Evolutionary conservation across 2,797 vertebrate species (phyloP), one percentile per base, ranked within the genome.

Genomic region (Steatocranus sp.): DNA sequence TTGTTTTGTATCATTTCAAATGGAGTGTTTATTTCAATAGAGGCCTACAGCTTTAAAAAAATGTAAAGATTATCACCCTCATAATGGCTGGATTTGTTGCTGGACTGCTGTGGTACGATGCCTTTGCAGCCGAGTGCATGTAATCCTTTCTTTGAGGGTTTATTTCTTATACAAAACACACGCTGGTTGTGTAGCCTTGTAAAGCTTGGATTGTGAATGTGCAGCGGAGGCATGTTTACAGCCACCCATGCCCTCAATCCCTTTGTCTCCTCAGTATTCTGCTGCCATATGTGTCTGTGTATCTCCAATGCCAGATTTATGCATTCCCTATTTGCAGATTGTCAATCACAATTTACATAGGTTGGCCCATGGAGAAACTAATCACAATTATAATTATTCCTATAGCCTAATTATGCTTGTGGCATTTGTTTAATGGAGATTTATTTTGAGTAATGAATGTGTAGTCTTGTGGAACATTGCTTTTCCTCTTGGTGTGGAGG

Each of bases 391-490:
- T 95, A 96, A 95, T 95, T 93, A 95, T 95, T 95, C 91, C 86
- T 89, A 85, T 92, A 82, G 91, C 89, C 92, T 94, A 94, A 96
- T 96, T 95, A 95, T 93, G 94, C 93, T 91, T 89, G 83, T 91
- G 90, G 84, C 92, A 93, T 96, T 95, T 95, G 93, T 94, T 92
- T 95, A 95, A 96, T 96, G 93, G 94, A 91, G 92, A 95, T 95
- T 96, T 94, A 95, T 96, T 94, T 92, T 87, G 90, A 91, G 91
- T 95, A 95, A 95, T 94, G 93, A 94, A 95, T 92, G 96, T 95
- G 92, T 95, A 95, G 94, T 94, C 94, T 95, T 93, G 94, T 95
- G 95, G 95, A 96, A 96, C 95, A 94, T 95, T 95, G 94, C 93
- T 91, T 94, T 93, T 88, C 89, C 90, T 89, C 89, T 87, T 81